These are phyloP conservation scores for Stratiomys singularior DNA, from an alignment of 2,888 invertebrate genomes.

Conservation along the genomic window DNA sequence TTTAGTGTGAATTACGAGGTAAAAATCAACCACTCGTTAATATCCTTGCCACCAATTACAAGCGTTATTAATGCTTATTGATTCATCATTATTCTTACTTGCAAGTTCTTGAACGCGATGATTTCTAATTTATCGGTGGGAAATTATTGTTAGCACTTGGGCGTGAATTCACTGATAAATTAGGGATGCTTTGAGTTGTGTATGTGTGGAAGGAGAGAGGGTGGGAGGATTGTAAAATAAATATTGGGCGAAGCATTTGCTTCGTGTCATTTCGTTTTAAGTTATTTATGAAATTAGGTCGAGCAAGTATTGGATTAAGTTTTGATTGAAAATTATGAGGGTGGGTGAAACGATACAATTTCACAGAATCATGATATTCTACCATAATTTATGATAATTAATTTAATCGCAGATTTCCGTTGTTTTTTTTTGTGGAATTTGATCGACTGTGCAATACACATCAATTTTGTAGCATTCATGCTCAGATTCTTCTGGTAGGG, in stretches of 20 bases:
- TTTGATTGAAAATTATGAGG: too few relatives aligned
- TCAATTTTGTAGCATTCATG: too few relatives aligned
- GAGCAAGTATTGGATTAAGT: too few relatives aligned
- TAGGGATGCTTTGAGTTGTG: not conserved
- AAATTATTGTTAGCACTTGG: not conserved
- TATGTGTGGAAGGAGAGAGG: not conserved
- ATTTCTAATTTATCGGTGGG: constrained; percentile 18
- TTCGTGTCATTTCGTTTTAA: too few relatives aligned
- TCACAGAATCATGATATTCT: too few relatives aligned
- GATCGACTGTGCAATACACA: too few relatives aligned
- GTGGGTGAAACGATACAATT: too few relatives aligned
- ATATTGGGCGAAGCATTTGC: not conserved
- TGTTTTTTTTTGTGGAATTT: too few relatives aligned
- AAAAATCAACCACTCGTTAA: constrained; percentile 30
- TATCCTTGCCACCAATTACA: constrained; percentile 33
- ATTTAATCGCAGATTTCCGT: too few relatives aligned
- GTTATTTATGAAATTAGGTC: too few relatives aligned
- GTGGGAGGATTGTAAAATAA: not conserved
- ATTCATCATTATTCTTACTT: constrained; percentile 35
- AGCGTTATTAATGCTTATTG: constrained; percentile 40
- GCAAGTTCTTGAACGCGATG: not conserved
- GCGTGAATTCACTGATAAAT: not conserved
- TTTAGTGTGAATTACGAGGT: constrained; percentile 38
- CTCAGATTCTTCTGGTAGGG: too few relatives aligned
- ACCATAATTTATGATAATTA: too few relatives aligned